Conservation (phyloP, 2,797 vertebrate species). For the Odontamblyopus lacepedii region DNA sequence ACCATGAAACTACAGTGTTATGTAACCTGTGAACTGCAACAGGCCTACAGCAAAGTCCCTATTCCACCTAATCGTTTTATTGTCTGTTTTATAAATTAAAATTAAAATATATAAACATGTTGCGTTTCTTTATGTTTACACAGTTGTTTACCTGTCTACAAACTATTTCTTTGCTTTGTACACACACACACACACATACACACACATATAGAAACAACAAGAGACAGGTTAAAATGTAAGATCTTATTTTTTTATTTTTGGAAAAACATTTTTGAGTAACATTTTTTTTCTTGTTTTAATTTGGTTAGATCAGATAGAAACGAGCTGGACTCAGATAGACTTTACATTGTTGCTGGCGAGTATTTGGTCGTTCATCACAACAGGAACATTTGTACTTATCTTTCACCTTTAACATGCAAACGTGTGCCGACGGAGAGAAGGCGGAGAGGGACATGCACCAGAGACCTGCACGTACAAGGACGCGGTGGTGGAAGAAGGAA, state of each 20-base stretch:
- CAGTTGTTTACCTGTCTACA: too few relatives aligned
- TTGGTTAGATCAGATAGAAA: constrained; percentile 63
- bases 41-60: too few relatives aligned
- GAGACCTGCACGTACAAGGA: neutral
- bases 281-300: constrained; percentile 53
- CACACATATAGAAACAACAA: neutral
- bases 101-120: too few relatives aligned
- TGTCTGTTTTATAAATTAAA: too few relatives aligned
- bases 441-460: neutral
- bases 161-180: too few relatives aligned
- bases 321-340: constrained; percentile 38
- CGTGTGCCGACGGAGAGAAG: constrained; percentile 33
- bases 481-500: too few relatives aligned
- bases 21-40: too few relatives aligned
- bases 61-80: too few relatives aligned
- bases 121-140: too few relatives aligned
- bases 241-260: constrained; percentile 35
- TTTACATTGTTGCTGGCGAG: constrained; percentile 52
- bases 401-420: constrained; percentile 52
- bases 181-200: too few relatives aligned
- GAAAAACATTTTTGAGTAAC: constrained; percentile 43
- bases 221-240: neutral
- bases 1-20: too few relatives aligned
- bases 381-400: constrained; percentile 47
- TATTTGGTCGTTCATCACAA: constrained; percentile 66